A percentile compares a stretch with the other conserved stretches of the same genome.
These are phyloP conservation scores for Platorchestia sp. DNA, from an alignment of 1,140 invertebrate species.

Conservation along the genomic window DNA sequence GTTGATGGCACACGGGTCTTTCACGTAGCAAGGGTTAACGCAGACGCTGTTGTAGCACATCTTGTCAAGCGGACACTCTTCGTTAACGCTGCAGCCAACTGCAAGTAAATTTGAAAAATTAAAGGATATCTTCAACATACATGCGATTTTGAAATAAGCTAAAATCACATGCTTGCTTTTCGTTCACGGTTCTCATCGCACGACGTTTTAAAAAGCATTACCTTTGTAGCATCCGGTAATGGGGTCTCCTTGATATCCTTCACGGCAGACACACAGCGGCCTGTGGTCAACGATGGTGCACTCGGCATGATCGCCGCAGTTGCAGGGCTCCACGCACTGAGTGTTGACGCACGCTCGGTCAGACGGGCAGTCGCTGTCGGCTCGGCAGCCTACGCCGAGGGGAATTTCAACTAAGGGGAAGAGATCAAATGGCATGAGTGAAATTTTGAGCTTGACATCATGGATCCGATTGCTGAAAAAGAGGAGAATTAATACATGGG, in stretches of 20 bases:
- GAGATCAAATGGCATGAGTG: conserved; percentile 67
- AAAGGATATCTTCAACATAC: neutral
- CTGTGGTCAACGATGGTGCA: conserved; percentile 75
- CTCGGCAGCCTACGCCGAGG: conserved; percentile 79
- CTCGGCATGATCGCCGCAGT: conserved; percentile 80
- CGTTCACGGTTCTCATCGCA: neutral
- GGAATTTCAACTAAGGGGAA: conserved; percentile 73
- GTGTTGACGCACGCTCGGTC: conserved; percentile 80
- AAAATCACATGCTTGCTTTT: neutral
- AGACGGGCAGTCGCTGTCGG: conserved; percentile 80
- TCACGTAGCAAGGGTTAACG: conserved; percentile 81
- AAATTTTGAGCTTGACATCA: neutral
- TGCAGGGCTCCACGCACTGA: conserved; percentile 83
- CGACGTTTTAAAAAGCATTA: conserved; percentile 28
- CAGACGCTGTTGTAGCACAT: conserved; percentile 88
- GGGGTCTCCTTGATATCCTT: conserved; percentile 70
- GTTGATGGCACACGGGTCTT: conserved; percentile 83
- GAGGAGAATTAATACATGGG: neutral
- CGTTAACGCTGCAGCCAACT: conserved; percentile 82
- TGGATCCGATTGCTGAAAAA: neutral
- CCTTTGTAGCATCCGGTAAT: conserved; percentile 68
- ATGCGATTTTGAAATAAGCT: neutral
- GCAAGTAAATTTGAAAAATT: conserved; percentile 44
- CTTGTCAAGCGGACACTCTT: conserved; percentile 82
- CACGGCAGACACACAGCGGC: conserved; percentile 70